These are phyloP conservation scores for Pelosia muscerda DNA, from an alignment of 2,888 invertebrate genomes.

Conservation along the genomic window DNA sequence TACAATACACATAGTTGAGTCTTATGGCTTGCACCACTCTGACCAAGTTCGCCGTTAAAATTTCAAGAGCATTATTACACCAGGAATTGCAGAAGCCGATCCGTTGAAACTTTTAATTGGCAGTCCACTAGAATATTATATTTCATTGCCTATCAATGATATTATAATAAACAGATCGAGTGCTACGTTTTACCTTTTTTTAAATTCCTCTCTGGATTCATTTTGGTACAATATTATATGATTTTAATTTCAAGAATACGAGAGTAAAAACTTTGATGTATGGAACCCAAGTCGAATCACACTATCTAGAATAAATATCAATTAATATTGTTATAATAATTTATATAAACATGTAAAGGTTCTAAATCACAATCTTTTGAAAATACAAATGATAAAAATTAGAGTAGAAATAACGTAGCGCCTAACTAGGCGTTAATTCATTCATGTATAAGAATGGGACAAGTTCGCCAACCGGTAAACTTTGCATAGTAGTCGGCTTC, in stretches of 20 bases:
- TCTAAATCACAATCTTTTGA: constrained; percentile 10
- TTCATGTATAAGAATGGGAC: constrained; percentile 68
- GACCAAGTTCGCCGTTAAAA: constrained; percentile 68
- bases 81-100: constrained; percentile 66
- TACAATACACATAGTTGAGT: constrained; percentile 29
- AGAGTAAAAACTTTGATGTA: too few species aligned
- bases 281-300: too few species aligned
- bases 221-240: too few species aligned
- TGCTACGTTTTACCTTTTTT: constrained; percentile 39
- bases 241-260: too few species aligned
- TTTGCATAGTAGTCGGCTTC: constrained; percentile 66
- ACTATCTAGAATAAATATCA: too few species aligned
- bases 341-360: not conserved
- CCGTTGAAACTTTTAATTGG: constrained; percentile 83
- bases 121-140: constrained; percentile 70
- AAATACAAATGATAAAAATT: constrained; percentile 19
- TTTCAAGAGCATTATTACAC: constrained; percentile 73
- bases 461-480: constrained; percentile 57
- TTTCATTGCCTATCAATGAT: constrained; percentile 68
- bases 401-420: constrained; percentile 24
- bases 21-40: constrained; percentile 45
- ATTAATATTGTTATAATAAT: not conserved
- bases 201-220: not conserved
- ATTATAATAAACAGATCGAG: constrained; percentile 60
- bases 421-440: constrained; percentile 59